Evolutionary conservation across 2,888 invertebrate genomes (phyloP).

Genomic region (Onchidella celtica): DNA sequence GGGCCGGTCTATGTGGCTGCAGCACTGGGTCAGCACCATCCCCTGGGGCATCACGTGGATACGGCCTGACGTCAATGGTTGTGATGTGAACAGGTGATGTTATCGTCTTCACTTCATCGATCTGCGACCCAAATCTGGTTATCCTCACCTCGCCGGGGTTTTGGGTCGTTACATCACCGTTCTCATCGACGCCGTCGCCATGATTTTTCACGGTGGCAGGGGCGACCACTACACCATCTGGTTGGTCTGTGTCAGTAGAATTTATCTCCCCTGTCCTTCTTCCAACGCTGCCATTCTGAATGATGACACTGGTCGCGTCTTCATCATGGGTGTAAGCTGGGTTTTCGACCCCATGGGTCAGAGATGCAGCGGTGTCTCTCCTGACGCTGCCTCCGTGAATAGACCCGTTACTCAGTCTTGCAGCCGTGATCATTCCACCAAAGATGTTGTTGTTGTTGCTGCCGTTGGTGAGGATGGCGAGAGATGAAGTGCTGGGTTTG

Average conservation of each 20-base stretch:
- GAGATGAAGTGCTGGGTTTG: neutral
- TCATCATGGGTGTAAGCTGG: neutral
- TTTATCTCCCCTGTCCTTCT: too few relatives aligned
- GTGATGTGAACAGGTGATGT: too few relatives aligned
- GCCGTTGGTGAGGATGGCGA: neutral
- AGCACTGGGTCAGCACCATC: too few relatives aligned
- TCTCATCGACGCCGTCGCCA: neutral
- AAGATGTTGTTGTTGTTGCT: neutral
- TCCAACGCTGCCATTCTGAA: neutral
- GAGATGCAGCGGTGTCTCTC: neutral
- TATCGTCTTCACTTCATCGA: neutral
- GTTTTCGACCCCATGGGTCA: neutral
- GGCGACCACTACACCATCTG: neutral
- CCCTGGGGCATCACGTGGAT: neutral
- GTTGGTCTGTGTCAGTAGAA: too few relatives aligned
- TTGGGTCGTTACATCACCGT: too few relatives aligned
- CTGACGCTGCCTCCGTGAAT: neutral
- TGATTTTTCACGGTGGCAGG: neutral
- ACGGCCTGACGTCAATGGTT: neutral
- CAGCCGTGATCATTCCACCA: neutral
- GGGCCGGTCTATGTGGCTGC: too few relatives aligned
- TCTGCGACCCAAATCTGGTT: neutral
- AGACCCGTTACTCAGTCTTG: slow-evolving; percentile 19
- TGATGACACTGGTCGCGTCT: neutral
- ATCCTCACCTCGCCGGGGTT: neutral